Conservation (phyloP, 2,888 invertebrate species). For the Germaria angustata region DNA sequence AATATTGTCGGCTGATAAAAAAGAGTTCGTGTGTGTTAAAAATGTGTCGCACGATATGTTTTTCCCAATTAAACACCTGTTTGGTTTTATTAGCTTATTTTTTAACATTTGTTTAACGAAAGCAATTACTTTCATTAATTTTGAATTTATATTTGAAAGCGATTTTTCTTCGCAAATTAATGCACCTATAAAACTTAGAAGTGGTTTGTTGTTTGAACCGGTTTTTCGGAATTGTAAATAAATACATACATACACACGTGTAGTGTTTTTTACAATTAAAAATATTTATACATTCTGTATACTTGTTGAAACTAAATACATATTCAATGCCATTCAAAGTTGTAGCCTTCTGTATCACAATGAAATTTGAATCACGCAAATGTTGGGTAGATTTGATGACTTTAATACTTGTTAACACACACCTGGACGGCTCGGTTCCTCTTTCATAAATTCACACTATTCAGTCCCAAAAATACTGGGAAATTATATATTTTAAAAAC, state of each 20-base stretch:
- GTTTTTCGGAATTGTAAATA: conserved; percentile 5
- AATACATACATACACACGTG: not conserved
- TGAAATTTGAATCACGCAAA: not conserved
- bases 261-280: conserved; percentile 18
- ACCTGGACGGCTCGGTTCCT: no score
- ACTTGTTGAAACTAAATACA: conserved; percentile 15
- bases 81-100: conserved; percentile 1
- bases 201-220: conserved; percentile 30
- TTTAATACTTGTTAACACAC: not conserved
- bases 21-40: no score
- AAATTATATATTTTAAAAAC: not conserved
- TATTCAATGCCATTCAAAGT: conserved; percentile 13
- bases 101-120: conserved; percentile 31
- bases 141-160: conserved; percentile 52
- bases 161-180: not conserved
- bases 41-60: not conserved
- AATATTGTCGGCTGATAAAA: no score
- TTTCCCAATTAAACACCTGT: conserved; percentile 31
- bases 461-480: not conserved
- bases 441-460: no score
- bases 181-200: conserved; percentile 12
- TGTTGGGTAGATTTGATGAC: not conserved
- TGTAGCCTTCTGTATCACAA: not conserved
- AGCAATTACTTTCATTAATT: conserved; percentile 69
- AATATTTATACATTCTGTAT: conserved; percentile 21